phyloP scores from a whole-genome alignment of 2,888 invertebrate genomes.

The Aleiodes testaceus region DNA sequence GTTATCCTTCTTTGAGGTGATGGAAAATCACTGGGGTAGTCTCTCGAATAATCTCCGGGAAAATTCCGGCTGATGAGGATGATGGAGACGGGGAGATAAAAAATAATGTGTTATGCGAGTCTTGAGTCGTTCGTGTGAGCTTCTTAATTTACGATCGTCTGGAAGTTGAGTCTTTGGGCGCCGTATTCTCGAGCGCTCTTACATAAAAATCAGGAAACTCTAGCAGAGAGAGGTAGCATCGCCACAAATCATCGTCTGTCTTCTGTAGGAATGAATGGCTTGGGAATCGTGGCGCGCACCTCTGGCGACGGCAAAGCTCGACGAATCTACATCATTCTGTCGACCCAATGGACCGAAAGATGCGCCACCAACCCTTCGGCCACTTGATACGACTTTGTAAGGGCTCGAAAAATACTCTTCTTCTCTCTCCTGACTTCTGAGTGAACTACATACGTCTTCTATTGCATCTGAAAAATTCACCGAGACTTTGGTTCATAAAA shows the following conservation, averaged over 20 bases:
- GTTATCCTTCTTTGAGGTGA: too few relatives aligned
- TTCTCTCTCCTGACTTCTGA: slow-evolving; percentile 18
- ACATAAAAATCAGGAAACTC: slow-evolving; percentile 70
- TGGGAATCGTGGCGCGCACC: slow-evolving; percentile 53
- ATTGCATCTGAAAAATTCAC: slow-evolving; percentile 7
- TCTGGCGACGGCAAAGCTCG: slow-evolving; percentile 53
- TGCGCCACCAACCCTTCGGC: slow-evolving; percentile 47
- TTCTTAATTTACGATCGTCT: slow-evolving; percentile 64
- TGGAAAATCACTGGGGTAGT: too few relatives aligned
- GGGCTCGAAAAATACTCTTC: slow-evolving; percentile 4
- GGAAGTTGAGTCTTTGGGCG: slow-evolving; percentile 56
- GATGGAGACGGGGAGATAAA: slow-evolving; percentile 42
- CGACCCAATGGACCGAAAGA: slow-evolving; percentile 70
- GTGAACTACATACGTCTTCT: slow-evolving; percentile 11
- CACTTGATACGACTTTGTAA: slow-evolving; percentile 33
- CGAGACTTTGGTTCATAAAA: too few relatives aligned
- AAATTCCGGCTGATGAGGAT: not conserved
- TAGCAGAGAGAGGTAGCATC: slow-evolving; percentile 54
- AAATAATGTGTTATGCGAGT: slow-evolving; percentile 46
- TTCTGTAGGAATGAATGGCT: slow-evolving; percentile 64
- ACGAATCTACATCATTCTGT: slow-evolving; percentile 69
- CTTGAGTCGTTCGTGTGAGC: slow-evolving; percentile 48
- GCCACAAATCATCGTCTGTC: slow-evolving; percentile 70
- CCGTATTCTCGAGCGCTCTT: slow-evolving; percentile 60
- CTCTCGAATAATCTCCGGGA: too few relatives aligned